These are phyloP conservation scores for Brachionus koreanus DNA, from an alignment of 1,140 invertebrate genomes.

Conservation along the genomic window DNA sequence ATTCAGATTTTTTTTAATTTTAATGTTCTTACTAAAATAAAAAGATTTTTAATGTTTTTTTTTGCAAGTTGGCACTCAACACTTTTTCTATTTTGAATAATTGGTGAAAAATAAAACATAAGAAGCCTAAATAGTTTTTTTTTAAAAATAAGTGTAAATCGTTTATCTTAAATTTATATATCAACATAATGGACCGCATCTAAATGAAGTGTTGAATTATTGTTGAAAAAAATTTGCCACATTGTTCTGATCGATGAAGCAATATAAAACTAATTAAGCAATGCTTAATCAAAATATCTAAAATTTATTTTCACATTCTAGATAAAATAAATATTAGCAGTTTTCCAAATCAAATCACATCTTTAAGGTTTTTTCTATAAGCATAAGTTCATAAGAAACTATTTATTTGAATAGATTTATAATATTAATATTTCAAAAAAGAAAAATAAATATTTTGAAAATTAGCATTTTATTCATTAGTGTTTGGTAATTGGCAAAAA, in stretches of 20 bases:
- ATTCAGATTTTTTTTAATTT: too few species aligned
- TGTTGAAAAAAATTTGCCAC: neutral
- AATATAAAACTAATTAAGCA: neutral
- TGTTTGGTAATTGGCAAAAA: too few species aligned
- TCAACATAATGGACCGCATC: too few species aligned
- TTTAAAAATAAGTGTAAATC: too few species aligned
- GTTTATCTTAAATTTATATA: too few species aligned
- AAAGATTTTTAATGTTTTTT: too few species aligned
- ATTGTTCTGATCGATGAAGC: neutral
- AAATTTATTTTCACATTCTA: neutral
- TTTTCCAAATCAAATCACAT: neutral
- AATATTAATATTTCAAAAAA: neutral
- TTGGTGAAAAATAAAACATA: too few species aligned
- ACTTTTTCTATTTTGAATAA: too few species aligned
- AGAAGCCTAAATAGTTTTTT: too few species aligned
- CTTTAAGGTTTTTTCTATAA: neutral
- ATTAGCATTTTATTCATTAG: neutral
- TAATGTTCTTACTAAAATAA: too few species aligned
- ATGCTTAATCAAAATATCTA: neutral
- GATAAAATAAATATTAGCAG: neutral
- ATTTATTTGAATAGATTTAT: neutral
- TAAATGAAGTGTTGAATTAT: neutral
- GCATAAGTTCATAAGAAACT: neutral
- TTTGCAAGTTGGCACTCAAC: too few species aligned
- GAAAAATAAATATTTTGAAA: neutral